Evolutionary conservation across 2,888 invertebrate genomes (phyloP).

Genomic region (Chrysotoxum bicinctum): DNA sequence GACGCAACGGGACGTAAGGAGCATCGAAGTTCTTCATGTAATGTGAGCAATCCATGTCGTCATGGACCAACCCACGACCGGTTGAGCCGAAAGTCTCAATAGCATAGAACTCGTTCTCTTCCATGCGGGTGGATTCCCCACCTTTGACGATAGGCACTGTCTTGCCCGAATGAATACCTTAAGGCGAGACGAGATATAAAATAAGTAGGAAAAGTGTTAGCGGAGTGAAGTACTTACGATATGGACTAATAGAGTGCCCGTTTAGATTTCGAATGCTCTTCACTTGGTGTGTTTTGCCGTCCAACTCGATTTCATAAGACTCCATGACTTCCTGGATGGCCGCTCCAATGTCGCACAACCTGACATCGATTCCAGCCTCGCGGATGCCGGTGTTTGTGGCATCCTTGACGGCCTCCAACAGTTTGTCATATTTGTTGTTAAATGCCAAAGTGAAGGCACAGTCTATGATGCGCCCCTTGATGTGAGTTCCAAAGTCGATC

Average conservation of each 20-base stretch:
- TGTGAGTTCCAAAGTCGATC: conserved; percentile 99
- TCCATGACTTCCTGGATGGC: conserved; percentile 99
- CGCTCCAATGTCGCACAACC: conserved; percentile 97
- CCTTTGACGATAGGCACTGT: conserved; percentile 99
- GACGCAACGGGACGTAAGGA: conserved; percentile 93
- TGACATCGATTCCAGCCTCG: conserved; percentile 97
- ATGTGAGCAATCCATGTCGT: conserved; percentile 99
- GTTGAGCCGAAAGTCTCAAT: conserved; percentile 99
- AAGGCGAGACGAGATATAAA: not conserved
- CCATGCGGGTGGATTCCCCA: conserved; percentile 98
- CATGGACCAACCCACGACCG: conserved; percentile 96
- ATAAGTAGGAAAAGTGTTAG: not conserved
- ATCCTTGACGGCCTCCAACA: conserved; percentile 97
- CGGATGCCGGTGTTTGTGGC: conserved; percentile 99
- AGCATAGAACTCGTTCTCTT: conserved; percentile 99
- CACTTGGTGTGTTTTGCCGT: conserved; percentile 97
- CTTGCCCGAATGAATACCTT: conserved; percentile 96
- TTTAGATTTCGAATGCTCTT: conserved; percentile 99
- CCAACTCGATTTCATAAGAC: conserved; percentile 98
- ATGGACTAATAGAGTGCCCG: conserved; percentile 99
- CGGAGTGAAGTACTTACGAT: conserved; percentile 86
- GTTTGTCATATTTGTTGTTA: conserved; percentile 96
- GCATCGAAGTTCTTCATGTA: conserved; percentile 99
- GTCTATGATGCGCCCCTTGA: conserved; percentile 98
- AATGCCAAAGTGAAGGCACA: conserved; percentile 99